Percentiles rank a stretch among this genome's conserved stretches.
Conservation (phyloP, 2,797 vertebrate species). For the Myoxocephalus aenaeus region DNA sequence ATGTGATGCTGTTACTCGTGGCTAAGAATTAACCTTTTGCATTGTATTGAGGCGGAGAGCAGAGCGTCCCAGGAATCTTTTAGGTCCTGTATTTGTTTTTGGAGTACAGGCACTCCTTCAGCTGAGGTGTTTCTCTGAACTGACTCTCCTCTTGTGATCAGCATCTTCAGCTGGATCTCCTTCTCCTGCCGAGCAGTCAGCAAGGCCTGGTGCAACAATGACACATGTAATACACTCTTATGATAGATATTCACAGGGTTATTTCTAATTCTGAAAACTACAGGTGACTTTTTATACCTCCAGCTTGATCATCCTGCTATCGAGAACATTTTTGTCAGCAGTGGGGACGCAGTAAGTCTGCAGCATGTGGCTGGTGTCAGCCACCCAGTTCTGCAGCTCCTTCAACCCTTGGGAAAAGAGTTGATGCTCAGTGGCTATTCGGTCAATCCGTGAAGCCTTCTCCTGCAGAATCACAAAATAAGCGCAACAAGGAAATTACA, state of each 20-base stretch:
- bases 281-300: conserved; percentile 85
- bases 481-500: background rate
- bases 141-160: conserved; percentile 93
- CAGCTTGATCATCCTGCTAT: conserved; percentile 94
- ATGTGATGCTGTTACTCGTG: background rate
- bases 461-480: conserved; percentile 82
- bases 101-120: conserved; percentile 89
- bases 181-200: conserved; percentile 94
- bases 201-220: conserved; percentile 74
- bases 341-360: conserved; percentile 92
- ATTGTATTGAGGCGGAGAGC: conserved; percentile 91
- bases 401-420: conserved; percentile 91
- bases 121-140: conserved; percentile 95
- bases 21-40: conserved; percentile 89
- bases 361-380: conserved; percentile 91
- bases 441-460: conserved; percentile 92
- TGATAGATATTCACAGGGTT: background rate
- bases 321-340: conserved; percentile 93
- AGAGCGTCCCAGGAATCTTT: conserved; percentile 95
- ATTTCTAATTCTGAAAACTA: background rate
- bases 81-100: conserved; percentile 90
- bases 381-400: conserved; percentile 95
- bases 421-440: conserved; percentile 92
- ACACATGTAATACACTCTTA: conserved; percentile 15
- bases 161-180: conserved; percentile 97